Evolutionary conservation across 2,113 vertebrate genomes (phyloP).

Genomic region (Pavo muticus): DNA sequence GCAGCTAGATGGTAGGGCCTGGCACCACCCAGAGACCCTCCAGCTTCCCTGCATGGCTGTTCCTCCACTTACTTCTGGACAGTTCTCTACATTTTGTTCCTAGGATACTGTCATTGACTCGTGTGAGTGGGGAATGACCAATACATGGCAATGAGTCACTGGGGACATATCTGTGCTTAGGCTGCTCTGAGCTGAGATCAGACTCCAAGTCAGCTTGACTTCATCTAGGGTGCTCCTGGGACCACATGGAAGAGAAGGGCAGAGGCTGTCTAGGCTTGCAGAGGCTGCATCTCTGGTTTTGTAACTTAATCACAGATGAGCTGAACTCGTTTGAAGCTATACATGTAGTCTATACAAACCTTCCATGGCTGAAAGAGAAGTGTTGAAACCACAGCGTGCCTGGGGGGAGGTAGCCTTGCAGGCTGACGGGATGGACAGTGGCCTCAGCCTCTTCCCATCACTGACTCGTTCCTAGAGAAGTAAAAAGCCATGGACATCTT

Average conservation of each 20-base stretch:
- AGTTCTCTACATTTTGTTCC: neutral
- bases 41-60: neutral
- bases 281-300: neutral
- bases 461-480: constrained; percentile 62
- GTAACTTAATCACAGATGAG: neutral
- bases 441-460: constrained; percentile 75
- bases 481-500: neutral
- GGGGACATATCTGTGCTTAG: neutral
- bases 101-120: neutral
- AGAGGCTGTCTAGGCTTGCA: neutral
- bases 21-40: neutral
- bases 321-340: neutral
- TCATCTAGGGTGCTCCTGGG: neutral
- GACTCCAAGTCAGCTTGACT: neutral
- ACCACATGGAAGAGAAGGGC: neutral
- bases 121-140: neutral
- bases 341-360: constrained; percentile 71
- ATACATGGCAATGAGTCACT: neutral
- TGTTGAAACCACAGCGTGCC: constrained; percentile 72
- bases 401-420: constrained; percentile 72
- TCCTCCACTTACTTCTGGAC: accelerated
- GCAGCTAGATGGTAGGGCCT: neutral
- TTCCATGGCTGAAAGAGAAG: constrained; percentile 72
- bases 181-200: neutral
- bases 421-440: constrained; percentile 83